Base-by-base conservation (phyloP, 2,113 vertebrate species). In the Caranx melampygus region DNA sequence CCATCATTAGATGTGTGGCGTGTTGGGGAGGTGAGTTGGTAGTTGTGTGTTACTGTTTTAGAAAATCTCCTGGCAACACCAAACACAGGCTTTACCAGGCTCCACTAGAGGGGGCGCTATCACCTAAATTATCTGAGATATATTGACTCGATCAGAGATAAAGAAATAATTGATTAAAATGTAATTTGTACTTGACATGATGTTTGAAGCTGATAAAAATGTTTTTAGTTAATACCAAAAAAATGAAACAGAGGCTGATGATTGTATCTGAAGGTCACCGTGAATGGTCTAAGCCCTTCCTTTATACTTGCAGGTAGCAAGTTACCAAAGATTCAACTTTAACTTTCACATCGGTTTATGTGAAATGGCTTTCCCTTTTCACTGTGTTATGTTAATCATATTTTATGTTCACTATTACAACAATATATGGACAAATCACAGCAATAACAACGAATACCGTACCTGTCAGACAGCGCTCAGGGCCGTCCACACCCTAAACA, bases 11-110 rank as follows among this genome's bases (percentile, higher is more conserved):
- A 66, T 40, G 37, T 35, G 55, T n/a, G 61, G 52, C 63, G 77
- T 26, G 26, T 26, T 26, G 67, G 55, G 18, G 26, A 68, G 54
- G 49, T 57, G 42, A 72, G 47, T 6, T n/a, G 44, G 13, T 14
- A 14, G 12, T 66, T 81, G 67, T 80, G 55, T 78, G 55, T 78
- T 15, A 54, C 69, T 76, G 85, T 85, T 77, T 52, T 37, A 49
- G 51, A 34, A 90, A 84, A 72, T 90, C 57, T 84, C 92, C 78
- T 83, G 70, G 90, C 85, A 92, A 93, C 89, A 72, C 2, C 52
- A 87, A 92, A 91, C 92, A 91, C 20, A 70, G 15, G 10, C 33
- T 62, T 2, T 61, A 33, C 34, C 55, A 6, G n/a, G n/a, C 10
- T 81, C 7, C 42, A 75, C 86, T 90, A 85, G 13, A 78, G 62